Conservation (phyloP, 2,888 invertebrate genomes). For the Cephus pygmeus region DNA sequence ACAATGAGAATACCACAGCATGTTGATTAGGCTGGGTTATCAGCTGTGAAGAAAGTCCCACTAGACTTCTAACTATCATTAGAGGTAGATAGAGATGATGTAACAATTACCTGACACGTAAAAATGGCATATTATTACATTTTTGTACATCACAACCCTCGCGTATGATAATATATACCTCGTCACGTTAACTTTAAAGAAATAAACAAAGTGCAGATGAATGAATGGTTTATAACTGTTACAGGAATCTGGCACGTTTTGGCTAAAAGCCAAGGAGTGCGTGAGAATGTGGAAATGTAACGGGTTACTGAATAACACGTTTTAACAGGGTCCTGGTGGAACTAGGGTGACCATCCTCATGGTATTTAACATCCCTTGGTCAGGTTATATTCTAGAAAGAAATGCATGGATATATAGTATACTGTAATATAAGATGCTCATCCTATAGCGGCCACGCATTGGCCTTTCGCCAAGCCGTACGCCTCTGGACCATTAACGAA, state of each 20-base stretch:
- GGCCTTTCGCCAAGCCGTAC: conserved; percentile 51
- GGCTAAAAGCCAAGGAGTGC: background rate
- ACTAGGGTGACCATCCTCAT: background rate
- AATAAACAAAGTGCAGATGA: background rate
- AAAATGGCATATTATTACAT: background rate
- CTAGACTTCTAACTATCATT: background rate
- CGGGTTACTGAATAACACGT: background rate
- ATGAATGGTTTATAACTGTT: background rate
- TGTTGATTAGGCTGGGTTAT: conserved; percentile 37
- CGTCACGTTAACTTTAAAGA: background rate
- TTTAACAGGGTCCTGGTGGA: background rate
- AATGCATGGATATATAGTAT: conserved; percentile 1
- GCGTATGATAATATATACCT: background rate
- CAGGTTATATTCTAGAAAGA: background rate
- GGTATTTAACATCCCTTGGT: background rate
- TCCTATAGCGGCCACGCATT: conserved; percentile 31
- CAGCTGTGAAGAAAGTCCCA: background rate
- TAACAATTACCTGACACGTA: background rate
- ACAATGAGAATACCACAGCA: conserved; percentile 33
- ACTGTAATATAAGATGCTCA: conserved; percentile 3
- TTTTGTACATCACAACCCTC: background rate
- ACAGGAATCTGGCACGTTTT: background rate
- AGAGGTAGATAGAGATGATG: background rate
- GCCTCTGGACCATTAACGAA: conserved; percentile 51
- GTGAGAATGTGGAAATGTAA: background rate